Evolutionary conservation across 2,113 vertebrate genomes (phyloP), one percentile per base, ranked within the genome.

Genomic region (Coptodon bakossiorum): DNA sequence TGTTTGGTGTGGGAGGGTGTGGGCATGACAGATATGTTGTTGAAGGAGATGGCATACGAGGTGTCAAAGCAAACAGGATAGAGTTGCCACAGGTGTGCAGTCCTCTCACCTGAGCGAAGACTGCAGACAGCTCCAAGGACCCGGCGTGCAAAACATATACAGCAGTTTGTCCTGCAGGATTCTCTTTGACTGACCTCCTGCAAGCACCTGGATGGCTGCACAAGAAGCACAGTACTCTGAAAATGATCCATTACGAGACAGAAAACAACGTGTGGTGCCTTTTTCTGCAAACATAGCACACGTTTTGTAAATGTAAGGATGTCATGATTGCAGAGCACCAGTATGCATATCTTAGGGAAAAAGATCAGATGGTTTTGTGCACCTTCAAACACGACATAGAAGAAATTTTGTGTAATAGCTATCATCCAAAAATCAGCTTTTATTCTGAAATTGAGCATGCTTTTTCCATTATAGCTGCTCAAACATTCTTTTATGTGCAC

Each of bases 21-120:
- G 45, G 34, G n/a, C 84, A 63, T 93, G 91, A 93, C 86, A 88
- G 92, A 90, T 88, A 85, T 90, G 86, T 88, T 95, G 92, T 92
- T 94, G 94, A 93, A 79, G 83, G 92, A 94, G 80, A 87, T 86
- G 56, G 89, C 84, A 89, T 91, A 73, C 11, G 38, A 94, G 89
- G 89, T 94, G 94, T 95, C 93, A 96, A 94, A 95, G 92, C 92
- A 94, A 92, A 92, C 89, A 89, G 66, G 81, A 63, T 71, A 45
- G 61, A 84, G 89, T 84, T 88, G 78, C 86, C 91, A 88, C 94
- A 96, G 95, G 94, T 96, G 94, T 95, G 92, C 90, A 82, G 87
- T 76, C 61, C 88, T 83, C 66, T 87, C 86, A 57, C 85, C 85
- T 92, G 90, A 80, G 81, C 85, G 48, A 76, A 85, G 89, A 86